phyloP scores from a whole-genome alignment of 2,797 vertebrate species.

The Acanthurus tractus region DNA sequence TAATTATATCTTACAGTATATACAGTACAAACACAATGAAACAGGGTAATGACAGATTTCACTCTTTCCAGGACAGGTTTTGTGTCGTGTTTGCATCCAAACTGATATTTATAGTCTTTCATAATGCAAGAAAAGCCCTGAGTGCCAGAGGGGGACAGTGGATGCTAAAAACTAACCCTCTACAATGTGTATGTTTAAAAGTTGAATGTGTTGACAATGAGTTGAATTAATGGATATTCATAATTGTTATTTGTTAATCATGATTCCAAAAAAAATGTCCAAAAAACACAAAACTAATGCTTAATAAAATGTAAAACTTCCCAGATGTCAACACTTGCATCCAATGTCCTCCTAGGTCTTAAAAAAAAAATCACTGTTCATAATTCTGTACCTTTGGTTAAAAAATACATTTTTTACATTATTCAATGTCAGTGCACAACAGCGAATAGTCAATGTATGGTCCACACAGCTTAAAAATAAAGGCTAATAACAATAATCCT shows the following conservation, averaged over 20 bases:
- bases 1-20: conserved; percentile 51
- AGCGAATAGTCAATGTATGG: conserved; percentile 33
- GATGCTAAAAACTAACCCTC: conserved; percentile 23
- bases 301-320: too few species aligned
- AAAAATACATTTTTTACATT: conserved; percentile 15
- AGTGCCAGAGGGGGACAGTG: conserved; percentile 40
- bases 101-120: neutral
- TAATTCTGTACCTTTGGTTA: neutral
- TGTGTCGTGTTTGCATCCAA: conserved; percentile 5
- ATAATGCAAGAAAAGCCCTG: conserved; percentile 49
- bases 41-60: neutral
- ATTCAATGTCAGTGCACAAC: conserved; percentile 51
- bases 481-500: conserved; percentile 1
- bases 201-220: neutral
- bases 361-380: neutral
- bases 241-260: neutral
- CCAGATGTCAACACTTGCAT: neutral
- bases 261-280: neutral
- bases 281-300: too few species aligned
- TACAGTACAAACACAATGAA: conserved; percentile 54
- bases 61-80: neutral
- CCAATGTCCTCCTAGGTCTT: neutral
- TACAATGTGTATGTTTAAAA: neutral
- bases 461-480: conserved; percentile 17
- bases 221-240: too few species aligned